Percentiles rank a stretch among this genome's conserved stretches.
phyloP scores from a whole-genome alignment of 2,797 vertebrate genomes.

The Caiman crocodilus region DNA sequence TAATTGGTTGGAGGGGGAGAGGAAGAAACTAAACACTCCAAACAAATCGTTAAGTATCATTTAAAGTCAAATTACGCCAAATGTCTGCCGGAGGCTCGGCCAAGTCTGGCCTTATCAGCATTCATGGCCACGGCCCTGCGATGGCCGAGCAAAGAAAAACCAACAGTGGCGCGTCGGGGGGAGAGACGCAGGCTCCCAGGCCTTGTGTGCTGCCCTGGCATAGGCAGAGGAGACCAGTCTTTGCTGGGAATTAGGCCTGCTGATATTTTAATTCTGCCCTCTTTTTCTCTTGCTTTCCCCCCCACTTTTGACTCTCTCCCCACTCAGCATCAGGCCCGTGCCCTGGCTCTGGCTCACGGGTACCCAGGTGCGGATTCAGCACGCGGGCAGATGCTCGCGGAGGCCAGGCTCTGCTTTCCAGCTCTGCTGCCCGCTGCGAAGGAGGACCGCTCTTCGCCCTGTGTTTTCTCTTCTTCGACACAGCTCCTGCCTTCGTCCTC shows the following conservation, averaged over 20 bases:
- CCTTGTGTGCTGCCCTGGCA: not conserved
- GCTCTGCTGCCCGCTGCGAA: too few relatives aligned
- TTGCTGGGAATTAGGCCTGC: not conserved
- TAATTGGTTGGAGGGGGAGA: slow-evolving; percentile 63
- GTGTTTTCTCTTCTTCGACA: not conserved
- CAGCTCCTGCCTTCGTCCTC: not conserved
- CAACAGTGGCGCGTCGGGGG: not conserved
- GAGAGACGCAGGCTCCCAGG: not conserved
- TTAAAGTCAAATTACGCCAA: slow-evolving; percentile 60
- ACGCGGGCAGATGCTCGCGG: too few relatives aligned
- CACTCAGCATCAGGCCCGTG: too few relatives aligned
- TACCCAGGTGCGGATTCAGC: too few relatives aligned
- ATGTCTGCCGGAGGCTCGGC: slow-evolving; percentile 56
- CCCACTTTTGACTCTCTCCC: too few relatives aligned
- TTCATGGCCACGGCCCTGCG: slow-evolving; percentile 36
- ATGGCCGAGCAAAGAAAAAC: not conserved
- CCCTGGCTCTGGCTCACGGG: too few relatives aligned
- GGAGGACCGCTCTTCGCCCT: not conserved
- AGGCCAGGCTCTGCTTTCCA: too few relatives aligned
- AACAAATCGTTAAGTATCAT: slow-evolving; percentile 64
- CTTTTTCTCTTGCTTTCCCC: not conserved
- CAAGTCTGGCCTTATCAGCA: slow-evolving; percentile 65
- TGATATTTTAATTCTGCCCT: not conserved
- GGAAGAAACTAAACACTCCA: slow-evolving; percentile 41
- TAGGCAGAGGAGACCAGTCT: not conserved